These are phyloP conservation scores for Desoria tigrina DNA, from an alignment of 2,888 invertebrate genomes.

Conservation along the genomic window DNA sequence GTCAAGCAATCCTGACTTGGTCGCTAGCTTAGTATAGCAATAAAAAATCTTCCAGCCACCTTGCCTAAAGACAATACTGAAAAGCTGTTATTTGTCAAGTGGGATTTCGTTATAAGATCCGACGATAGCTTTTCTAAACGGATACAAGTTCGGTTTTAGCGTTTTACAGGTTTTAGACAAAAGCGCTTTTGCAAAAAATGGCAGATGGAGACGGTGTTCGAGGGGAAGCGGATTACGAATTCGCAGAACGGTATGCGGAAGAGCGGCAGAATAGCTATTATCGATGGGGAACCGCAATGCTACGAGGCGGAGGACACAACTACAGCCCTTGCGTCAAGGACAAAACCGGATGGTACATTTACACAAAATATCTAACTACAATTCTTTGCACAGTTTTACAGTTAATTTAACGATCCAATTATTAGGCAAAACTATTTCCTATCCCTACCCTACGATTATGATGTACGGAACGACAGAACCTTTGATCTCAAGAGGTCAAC, in stretches of 20 bases:
- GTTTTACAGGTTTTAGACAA: too few species aligned
- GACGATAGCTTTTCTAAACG: too few species aligned
- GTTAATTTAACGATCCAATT: background rate
- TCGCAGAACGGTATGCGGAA: background rate
- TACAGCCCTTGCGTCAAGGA: slow-evolving; percentile 51
- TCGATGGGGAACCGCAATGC: slow-evolving; percentile 38
- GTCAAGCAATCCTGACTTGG: too few species aligned
- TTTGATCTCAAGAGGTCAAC: slow-evolving; percentile 46
- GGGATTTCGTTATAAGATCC: too few species aligned
- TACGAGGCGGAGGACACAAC: slow-evolving; percentile 34
- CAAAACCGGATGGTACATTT: slow-evolving; percentile 46
- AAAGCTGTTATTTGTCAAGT: too few species aligned
- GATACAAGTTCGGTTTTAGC: too few species aligned
- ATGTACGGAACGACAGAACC: slow-evolving; percentile 45
- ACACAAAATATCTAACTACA: slow-evolving; percentile 2
- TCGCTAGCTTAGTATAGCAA: too few species aligned
- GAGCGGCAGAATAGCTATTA: slow-evolving; percentile 23
- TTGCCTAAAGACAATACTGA: too few species aligned
- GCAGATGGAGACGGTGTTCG: too few species aligned
- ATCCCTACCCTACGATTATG: slow-evolving; percentile 48
- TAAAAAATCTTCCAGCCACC: too few species aligned
- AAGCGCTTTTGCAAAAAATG: too few species aligned
- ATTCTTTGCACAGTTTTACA: background rate
- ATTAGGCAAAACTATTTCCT: slow-evolving; percentile 49
- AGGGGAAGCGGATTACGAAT: too few species aligned